These are phyloP conservation scores for Enteromius trimaculatus DNA, from an alignment of 2,797 vertebrate species.

Conservation along the genomic window DNA sequence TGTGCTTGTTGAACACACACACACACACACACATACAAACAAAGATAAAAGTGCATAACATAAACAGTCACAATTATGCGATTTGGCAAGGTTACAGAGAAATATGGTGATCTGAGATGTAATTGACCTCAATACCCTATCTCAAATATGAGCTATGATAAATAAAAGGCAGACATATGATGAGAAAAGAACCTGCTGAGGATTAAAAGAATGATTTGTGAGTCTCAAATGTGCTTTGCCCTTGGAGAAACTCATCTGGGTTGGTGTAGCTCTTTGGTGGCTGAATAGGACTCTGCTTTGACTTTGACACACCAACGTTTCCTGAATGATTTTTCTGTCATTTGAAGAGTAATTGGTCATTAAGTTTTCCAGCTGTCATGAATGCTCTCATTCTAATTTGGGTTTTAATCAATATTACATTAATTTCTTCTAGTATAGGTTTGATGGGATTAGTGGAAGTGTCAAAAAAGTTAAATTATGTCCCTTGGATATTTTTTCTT, in stretches of 20 bases:
- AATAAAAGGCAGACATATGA: conserved; percentile 23
- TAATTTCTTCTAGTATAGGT: conserved; percentile 16
- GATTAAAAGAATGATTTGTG: conserved; percentile 22
- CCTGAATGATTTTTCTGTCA: conserved; percentile 42
- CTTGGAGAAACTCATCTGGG: conserved; percentile 25
- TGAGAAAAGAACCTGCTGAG: neutral
- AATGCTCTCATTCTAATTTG: conserved; percentile 25
- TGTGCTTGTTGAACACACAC: conserved; percentile 9
- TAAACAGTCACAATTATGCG: conserved; percentile 29
- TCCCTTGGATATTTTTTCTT: conserved; percentile 23
- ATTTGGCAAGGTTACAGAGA: conserved; percentile 40
- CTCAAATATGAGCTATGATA: conserved; percentile 20
- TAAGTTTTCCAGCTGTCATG: conserved; percentile 26
- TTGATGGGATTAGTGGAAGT: conserved; percentile 32
- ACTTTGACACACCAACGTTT: conserved; percentile 31
- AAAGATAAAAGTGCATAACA: conserved; percentile 13
- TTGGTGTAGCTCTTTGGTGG: conserved; percentile 31
- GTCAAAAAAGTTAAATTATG: conserved; percentile 17
- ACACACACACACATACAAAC: conserved; percentile 12
- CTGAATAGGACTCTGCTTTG: conserved; percentile 28
- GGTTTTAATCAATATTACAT: conserved; percentile 39
- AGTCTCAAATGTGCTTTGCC: conserved; percentile 2
- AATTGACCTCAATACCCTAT: conserved; percentile 1
- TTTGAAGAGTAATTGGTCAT: conserved; percentile 41
- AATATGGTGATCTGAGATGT: neutral